phyloP scores from a whole-genome alignment of 2,797 vertebrate genomes.

The Acanthiza pusilla region DNA sequence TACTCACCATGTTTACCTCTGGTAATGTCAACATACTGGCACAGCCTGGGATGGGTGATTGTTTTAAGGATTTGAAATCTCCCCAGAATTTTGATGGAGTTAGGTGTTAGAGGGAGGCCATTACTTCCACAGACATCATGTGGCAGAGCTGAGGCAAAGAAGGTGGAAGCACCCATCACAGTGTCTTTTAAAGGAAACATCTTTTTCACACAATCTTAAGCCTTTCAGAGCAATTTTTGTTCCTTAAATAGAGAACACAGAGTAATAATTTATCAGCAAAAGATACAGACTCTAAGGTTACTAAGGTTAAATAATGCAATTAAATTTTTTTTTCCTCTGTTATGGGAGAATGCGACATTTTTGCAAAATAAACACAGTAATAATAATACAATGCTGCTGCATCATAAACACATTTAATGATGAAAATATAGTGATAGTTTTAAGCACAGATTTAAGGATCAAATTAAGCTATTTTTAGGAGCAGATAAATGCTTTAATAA shows the following conservation, averaged over 20 bases:
- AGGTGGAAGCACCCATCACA: constrained; percentile 93
- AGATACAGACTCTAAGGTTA: not conserved
- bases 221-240: not conserved
- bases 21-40: constrained; percentile 95
- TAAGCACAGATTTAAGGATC: not conserved
- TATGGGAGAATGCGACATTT: not conserved
- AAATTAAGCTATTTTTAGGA: not conserved
- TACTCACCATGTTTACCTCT: constrained; percentile 93
- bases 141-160: constrained; percentile 96
- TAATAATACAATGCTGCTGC: not conserved
- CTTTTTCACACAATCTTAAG: not conserved
- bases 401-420: not conserved
- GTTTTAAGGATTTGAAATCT: constrained; percentile 98
- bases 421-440: not conserved
- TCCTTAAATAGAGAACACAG: constrained; percentile 20
- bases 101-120: constrained; percentile 95
- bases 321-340: not conserved
- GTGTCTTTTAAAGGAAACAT: constrained; percentile 92
- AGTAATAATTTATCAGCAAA: not conserved
- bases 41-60: constrained; percentile 90
- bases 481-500: not conserved
- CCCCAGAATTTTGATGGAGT: constrained; percentile 98
- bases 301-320: not conserved
- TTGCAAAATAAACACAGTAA: not conserved
- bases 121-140: constrained; percentile 99